A percentile compares a stretch with the other conserved stretches of the same genome.
phyloP scores from a whole-genome alignment of 2,888 invertebrate species.

The Diploptera punctata region DNA sequence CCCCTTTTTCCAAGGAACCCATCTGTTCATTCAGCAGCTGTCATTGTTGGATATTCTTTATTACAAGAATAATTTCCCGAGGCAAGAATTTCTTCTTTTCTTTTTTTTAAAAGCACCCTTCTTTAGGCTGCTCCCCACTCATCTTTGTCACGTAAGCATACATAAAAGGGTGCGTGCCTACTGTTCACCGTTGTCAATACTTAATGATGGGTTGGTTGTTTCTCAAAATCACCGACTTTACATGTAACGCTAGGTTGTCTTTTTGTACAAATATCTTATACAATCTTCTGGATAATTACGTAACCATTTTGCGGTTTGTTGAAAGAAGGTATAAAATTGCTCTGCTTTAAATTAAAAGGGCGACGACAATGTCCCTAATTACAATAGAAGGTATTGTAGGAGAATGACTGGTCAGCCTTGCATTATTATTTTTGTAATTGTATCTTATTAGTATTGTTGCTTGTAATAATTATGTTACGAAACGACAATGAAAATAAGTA shows the following conservation, averaged over 20 bases:
- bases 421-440: too few species aligned
- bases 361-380: conserved; percentile 19
- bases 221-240: too few species aligned
- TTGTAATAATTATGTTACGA: too few species aligned
- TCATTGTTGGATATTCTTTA: conserved; percentile 30
- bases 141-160: conserved; percentile 16
- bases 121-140: not conserved
- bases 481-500: too few species aligned
- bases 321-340: not conserved
- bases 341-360: not conserved
- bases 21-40: conserved; percentile 31
- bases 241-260: too few species aligned
- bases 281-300: not conserved
- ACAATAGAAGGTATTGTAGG: too few species aligned
- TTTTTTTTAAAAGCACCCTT: conserved; percentile 22
- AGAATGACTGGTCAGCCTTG: too few species aligned
- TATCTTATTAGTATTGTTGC: too few species aligned
- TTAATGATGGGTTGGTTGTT: not conserved
- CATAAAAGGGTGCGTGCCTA: conserved; percentile 4
- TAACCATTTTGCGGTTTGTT: not conserved
- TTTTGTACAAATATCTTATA: not conserved
- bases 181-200: conserved; percentile 11
- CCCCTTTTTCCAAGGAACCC: conserved; percentile 4
- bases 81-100: conserved; percentile 13
- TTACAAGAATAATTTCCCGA: conserved; percentile 24